phyloP scores from a whole-genome alignment of 2,797 vertebrate species.

The Rhabdomys pumilio region DNA sequence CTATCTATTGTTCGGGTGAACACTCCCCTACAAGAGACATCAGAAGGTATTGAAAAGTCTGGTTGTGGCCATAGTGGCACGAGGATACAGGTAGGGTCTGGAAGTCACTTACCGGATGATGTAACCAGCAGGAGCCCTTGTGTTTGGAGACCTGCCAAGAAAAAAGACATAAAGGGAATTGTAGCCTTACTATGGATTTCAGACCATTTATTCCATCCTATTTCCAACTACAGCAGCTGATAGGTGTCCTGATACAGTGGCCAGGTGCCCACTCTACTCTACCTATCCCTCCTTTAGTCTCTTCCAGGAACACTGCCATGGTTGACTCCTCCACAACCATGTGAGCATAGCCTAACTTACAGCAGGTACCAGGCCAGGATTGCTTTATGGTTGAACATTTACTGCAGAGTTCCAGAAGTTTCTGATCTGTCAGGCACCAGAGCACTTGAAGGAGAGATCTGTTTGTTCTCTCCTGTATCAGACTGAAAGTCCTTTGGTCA shows the following conservation, averaged over 20 bases:
- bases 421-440: not conserved
- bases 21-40: slow-evolving; percentile 86
- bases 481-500: not conserved
- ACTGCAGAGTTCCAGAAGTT: not conserved
- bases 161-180: slow-evolving; percentile 23
- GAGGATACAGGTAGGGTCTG: not conserved
- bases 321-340: not conserved
- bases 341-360: not conserved
- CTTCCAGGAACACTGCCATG: not conserved
- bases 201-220: not conserved
- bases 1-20: slow-evolving; percentile 90
- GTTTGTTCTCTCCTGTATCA: not conserved
- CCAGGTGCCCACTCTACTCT: not conserved
- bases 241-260: not conserved
- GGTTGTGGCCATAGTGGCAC: rapidly evolving
- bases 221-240: no score
- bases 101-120: slow-evolving; percentile 92
- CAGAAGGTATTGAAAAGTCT: slow-evolving; percentile 4
- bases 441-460: not conserved
- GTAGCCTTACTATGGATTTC: not conserved
- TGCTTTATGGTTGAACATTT: not conserved
- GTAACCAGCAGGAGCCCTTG: slow-evolving; percentile 90
- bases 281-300: not conserved
- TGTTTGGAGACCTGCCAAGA: slow-evolving; percentile 79
- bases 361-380: not conserved